Evolutionary conservation across 2,797 vertebrate species (phyloP).

Genomic region (Microtus californicus): DNA sequence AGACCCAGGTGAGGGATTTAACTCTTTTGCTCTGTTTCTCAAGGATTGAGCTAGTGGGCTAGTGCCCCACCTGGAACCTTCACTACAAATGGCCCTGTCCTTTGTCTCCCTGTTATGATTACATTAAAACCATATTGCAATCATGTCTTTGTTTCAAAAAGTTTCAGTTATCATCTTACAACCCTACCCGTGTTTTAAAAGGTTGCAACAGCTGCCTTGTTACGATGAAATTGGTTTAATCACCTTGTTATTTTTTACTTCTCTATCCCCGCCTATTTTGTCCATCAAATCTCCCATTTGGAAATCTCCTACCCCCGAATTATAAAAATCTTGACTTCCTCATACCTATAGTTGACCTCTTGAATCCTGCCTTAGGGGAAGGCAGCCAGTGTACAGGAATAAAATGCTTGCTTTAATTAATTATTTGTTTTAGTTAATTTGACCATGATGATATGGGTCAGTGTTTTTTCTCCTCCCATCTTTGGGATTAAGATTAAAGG

Average conservation of each 20-base stretch:
- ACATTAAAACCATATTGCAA: neutral
- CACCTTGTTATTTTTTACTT: neutral
- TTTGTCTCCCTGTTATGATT: neutral
- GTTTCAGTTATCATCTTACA: neutral
- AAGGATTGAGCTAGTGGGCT: neutral
- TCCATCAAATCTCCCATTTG: neutral
- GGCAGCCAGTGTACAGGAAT: neutral
- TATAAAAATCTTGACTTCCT: neutral
- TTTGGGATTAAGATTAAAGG: neutral
- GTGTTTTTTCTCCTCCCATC: neutral
- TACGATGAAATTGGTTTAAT: neutral
- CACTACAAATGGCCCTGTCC: neutral
- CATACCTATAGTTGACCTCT: neutral
- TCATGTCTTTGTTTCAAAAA: neutral
- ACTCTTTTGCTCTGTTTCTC: neutral
- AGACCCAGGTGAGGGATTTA: neutral
- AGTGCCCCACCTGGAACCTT: neutral
- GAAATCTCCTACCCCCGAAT: neutral
- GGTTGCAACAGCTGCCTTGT: neutral
- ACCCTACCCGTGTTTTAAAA: neutral
- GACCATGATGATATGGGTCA: neutral
- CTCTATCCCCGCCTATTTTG: neutral
- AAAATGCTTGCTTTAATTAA: neutral
- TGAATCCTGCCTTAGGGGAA: neutral
- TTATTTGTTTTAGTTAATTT: neutral